Conservation (phyloP, 2,113 vertebrate genomes). For the Gnathonemus echidnorhynchus region DNA sequence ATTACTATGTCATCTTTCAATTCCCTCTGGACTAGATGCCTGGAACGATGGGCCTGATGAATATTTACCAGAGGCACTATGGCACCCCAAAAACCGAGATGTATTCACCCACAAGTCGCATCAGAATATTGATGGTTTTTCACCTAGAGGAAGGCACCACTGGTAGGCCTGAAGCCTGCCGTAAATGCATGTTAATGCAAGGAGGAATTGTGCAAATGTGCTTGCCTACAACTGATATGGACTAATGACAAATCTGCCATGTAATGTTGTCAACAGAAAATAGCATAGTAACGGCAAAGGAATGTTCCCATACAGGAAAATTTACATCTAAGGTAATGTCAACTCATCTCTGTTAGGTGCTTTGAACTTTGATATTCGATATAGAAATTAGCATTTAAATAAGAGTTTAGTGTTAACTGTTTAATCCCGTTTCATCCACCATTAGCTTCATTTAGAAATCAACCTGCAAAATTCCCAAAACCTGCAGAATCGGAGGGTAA, state of each 20-base stretch:
- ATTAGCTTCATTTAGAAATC: neutral
- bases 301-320: neutral
- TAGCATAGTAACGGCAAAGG: neutral
- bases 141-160: neutral
- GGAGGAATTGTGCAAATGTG: neutral
- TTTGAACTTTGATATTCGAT: neutral
- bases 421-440: neutral
- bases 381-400: neutral
- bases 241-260: neutral
- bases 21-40: neutral
- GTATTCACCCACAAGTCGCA: neutral
- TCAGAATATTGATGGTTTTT: neutral
- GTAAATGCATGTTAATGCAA: neutral
- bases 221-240: neutral
- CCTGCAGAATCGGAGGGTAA: neutral
- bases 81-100: neutral
- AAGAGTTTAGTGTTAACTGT: neutral
- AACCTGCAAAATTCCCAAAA: neutral
- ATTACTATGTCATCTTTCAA: neutral
- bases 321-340: neutral
- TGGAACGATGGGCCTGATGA: neutral
- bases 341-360: neutral
- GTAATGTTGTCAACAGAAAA: neutral
- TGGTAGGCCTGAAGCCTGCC: neutral
- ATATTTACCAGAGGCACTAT: neutral